Percentiles rank a stretch among this genome's conserved stretches.
Conservation (phyloP, 2,113 vertebrate species). For the Scatophagus argus region DNA sequence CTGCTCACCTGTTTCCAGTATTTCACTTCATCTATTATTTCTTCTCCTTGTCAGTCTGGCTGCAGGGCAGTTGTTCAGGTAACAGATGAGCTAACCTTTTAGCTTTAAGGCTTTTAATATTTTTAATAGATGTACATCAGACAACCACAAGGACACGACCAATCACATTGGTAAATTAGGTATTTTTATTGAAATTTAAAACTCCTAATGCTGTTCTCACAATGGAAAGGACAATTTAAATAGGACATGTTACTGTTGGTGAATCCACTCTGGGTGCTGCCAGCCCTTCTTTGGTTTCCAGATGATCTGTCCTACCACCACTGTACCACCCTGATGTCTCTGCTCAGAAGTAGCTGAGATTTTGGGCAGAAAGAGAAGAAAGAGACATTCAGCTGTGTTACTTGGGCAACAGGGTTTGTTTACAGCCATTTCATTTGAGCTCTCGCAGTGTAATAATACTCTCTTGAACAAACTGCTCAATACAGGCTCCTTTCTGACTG, state of each 20-base stretch:
- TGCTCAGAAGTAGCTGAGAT: slow-evolving; percentile 6
- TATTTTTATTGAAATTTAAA: slow-evolving; percentile 1
- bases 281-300: neutral
- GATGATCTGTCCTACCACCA: neutral
- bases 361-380: slow-evolving; percentile 33
- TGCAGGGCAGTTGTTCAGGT: neutral
- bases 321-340: slow-evolving; percentile 21
- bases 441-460: slow-evolving; percentile 70
- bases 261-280: neutral
- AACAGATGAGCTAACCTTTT: neutral
- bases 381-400: slow-evolving; percentile 66
- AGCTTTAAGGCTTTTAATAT: neutral
- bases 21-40: slow-evolving; percentile 70
- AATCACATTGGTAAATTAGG: neutral
- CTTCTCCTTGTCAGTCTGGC: slow-evolving; percentile 5
- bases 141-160: neutral
- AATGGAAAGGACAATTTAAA: neutral
- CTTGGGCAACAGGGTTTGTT: slow-evolving; percentile 75
- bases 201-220: neutral
- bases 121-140: neutral
- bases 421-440: slow-evolving; percentile 67
- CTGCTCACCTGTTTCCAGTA: slow-evolving; percentile 52
- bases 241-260: neutral
- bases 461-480: slow-evolving; percentile 47
- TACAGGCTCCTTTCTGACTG: slow-evolving; percentile 65